phyloP scores from a whole-genome alignment of 2,888 invertebrate genomes.

The Timema podura region DNA sequence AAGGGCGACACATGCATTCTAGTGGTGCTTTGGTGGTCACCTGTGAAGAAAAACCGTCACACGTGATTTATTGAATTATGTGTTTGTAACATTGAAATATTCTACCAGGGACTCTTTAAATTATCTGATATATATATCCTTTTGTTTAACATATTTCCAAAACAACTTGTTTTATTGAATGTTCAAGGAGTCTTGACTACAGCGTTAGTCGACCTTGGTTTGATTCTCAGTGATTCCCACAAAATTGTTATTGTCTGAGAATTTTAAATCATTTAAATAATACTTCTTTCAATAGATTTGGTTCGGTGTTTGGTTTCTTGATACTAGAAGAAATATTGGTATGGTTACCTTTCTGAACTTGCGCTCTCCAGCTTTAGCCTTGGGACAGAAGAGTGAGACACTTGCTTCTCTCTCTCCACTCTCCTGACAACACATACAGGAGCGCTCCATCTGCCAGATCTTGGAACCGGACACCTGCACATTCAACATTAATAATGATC shows the following conservation, averaged over 20 bases:
- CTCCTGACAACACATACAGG: constrained; percentile 94
- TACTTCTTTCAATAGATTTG: too few relatives aligned
- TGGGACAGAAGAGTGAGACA: constrained; percentile 83
- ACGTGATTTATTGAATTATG: too few relatives aligned
- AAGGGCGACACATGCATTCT: constrained; percentile 92
- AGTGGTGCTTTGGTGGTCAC: constrained; percentile 88
- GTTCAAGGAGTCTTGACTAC: too few relatives aligned
- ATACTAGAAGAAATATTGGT: constrained; percentile 31
- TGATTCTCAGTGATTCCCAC: too few relatives aligned
- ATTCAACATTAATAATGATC: not conserved
- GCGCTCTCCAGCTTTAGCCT: constrained; percentile 78
- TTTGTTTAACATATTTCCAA: too few relatives aligned
- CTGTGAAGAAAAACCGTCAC: constrained; percentile 45
- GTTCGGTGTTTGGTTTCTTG: constrained; percentile 18
- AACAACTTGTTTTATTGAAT: too few relatives aligned
- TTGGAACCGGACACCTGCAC: constrained; percentile 85
- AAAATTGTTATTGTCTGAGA: too few relatives aligned
- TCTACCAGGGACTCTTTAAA: too few relatives aligned
- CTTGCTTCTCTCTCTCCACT: constrained; percentile 87
- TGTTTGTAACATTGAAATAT: too few relatives aligned
- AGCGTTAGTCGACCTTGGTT: too few relatives aligned
- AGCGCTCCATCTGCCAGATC: constrained; percentile 94
- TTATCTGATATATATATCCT: too few relatives aligned
- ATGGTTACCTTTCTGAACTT: constrained; percentile 71
- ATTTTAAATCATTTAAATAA: too few relatives aligned